Evolutionary conservation across 2,888 invertebrate genomes (phyloP).

Genomic region (Ichneumon xanthorius): DNA sequence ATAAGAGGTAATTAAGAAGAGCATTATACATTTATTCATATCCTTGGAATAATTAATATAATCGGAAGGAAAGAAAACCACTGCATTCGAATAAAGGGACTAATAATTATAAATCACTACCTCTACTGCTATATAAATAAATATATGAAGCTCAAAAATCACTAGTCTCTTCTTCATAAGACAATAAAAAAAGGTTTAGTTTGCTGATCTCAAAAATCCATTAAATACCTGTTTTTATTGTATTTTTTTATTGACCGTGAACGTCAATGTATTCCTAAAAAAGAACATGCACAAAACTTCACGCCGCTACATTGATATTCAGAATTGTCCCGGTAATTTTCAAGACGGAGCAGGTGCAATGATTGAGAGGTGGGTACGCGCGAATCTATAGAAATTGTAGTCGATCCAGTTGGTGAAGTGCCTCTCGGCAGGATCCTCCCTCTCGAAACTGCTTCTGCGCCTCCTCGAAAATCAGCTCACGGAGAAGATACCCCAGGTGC

Average conservation of each 20-base stretch:
- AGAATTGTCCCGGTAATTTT: slow-evolving; percentile 19
- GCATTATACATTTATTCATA: background rate
- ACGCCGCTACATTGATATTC: slow-evolving; percentile 50
- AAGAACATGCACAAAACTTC: background rate
- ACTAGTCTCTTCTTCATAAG: background rate
- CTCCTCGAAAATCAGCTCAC: slow-evolving; percentile 28
- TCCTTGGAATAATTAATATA: background rate
- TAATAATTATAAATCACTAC: background rate
- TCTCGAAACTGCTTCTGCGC: slow-evolving; percentile 45
- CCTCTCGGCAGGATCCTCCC: slow-evolving; percentile 19
- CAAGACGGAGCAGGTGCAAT: slow-evolving; percentile 22
- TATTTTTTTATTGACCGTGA: background rate
- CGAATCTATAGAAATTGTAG: slow-evolving; percentile 49
- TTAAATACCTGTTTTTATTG: background rate
- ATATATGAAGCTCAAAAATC: background rate
- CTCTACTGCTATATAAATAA: background rate
- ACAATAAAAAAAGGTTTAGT: background rate
- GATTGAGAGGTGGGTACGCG: slow-evolving; percentile 17
- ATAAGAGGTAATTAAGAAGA: background rate
- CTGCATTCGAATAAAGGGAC: background rate
- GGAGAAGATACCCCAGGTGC: slow-evolving; percentile 36
- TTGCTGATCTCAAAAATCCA: background rate
- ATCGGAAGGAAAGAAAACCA: background rate
- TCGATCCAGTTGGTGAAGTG: slow-evolving; percentile 1
- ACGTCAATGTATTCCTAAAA: background rate